A percentile compares a stretch with the other conserved stretches of the same genome.
phyloP scores from a whole-genome alignment of 1,140 invertebrate genomes.

The Hyles euphorbiae region DNA sequence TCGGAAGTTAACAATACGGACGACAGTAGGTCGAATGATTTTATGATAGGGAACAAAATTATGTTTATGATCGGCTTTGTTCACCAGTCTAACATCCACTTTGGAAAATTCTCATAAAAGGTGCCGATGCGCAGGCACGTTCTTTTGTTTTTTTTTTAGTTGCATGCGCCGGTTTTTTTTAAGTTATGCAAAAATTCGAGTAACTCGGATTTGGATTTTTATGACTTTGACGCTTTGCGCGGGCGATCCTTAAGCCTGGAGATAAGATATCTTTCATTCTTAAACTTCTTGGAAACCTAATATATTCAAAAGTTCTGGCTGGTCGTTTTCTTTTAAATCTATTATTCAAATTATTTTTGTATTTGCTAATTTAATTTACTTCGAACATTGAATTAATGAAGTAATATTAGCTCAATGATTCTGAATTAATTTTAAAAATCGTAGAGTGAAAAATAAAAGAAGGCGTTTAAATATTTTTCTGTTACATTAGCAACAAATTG shows the following conservation, averaged over 20 bases:
- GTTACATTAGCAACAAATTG: not conserved
- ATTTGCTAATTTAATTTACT: too few relatives aligned
- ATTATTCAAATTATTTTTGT: too few relatives aligned
- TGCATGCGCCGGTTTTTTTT: slow-evolving; percentile 26
- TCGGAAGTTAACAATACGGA: slow-evolving; percentile 57
- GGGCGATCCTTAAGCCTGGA: slow-evolving; percentile 12
- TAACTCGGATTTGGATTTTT: slow-evolving; percentile 11
- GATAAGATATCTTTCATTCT: too few relatives aligned
- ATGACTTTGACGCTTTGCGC: slow-evolving; percentile 16
- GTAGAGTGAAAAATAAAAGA: too few relatives aligned
- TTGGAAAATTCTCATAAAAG: slow-evolving; percentile 38
- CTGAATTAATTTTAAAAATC: too few relatives aligned
- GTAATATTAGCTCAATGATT: too few relatives aligned
- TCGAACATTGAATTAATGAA: too few relatives aligned
- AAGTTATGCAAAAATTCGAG: slow-evolving; percentile 31
- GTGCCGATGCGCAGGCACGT: slow-evolving; percentile 30
- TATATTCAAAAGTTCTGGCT: too few relatives aligned
- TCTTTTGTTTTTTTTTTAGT: slow-evolving; percentile 24
- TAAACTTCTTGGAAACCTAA: too few relatives aligned
- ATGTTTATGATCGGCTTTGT: slow-evolving; percentile 51
- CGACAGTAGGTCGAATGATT: slow-evolving; percentile 60
- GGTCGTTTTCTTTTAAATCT: too few relatives aligned
- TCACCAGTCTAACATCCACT: slow-evolving; percentile 24
- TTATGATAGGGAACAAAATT: slow-evolving; percentile 53
- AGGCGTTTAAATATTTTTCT: too few relatives aligned